phyloP scores from a whole-genome alignment of 1,140 invertebrate species.

The Belonocnema kinseyi region DNA sequence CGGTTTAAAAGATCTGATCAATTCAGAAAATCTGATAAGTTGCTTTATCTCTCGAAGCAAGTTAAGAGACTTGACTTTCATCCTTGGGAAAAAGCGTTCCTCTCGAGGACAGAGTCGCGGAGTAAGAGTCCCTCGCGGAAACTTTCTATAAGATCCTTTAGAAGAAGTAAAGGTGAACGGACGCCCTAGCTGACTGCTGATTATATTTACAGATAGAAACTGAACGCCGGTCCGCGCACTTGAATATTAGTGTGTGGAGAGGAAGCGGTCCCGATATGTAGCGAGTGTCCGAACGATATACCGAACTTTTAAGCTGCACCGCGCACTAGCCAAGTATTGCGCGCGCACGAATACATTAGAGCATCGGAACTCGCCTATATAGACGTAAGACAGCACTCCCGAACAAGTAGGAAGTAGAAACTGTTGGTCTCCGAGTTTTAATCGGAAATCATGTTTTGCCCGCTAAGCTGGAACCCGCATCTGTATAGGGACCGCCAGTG shows the following conservation, averaged over 20 bases:
- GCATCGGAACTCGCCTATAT: slow-evolving; percentile 42
- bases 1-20: background rate
- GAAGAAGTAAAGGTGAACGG: slow-evolving; percentile 9
- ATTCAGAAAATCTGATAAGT: slow-evolving; percentile 10
- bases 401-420: slow-evolving; percentile 56
- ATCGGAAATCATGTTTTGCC: slow-evolving; percentile 66
- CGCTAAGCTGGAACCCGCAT: slow-evolving; percentile 64
- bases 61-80: slow-evolving; percentile 7
- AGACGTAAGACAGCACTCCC: slow-evolving; percentile 59
- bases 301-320: slow-evolving; percentile 37
- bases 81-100: background rate
- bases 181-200: slow-evolving; percentile 41
- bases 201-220: slow-evolving; percentile 56
- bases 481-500: slow-evolving; percentile 49
- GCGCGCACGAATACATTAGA: slow-evolving; percentile 32
- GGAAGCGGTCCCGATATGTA: slow-evolving; percentile 59
- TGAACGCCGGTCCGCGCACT: slow-evolving; percentile 50
- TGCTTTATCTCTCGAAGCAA: slow-evolving; percentile 6
- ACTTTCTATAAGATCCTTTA: slow-evolving; percentile 1
- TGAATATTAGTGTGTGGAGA: slow-evolving; percentile 39
- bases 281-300: slow-evolving; percentile 60
- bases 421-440: slow-evolving; percentile 63
- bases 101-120: background rate
- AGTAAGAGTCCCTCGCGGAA: slow-evolving; percentile 4
- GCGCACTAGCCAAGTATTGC: slow-evolving; percentile 41